Evolutionary conservation across 2,888 invertebrate species (phyloP), one percentile per base, ranked within the genome.

Genomic region (Synergus laeviventris): DNA sequence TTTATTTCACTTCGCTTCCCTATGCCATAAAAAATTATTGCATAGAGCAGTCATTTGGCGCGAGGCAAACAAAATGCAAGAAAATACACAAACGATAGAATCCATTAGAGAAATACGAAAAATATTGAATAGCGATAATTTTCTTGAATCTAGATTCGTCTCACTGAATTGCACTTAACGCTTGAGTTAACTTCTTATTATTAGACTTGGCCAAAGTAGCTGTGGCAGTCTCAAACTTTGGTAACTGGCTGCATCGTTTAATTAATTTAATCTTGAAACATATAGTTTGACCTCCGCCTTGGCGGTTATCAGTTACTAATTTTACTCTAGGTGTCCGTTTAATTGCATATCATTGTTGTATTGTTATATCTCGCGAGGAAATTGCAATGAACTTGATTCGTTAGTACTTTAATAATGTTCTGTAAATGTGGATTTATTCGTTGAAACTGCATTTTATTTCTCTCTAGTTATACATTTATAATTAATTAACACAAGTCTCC

Each of bases 121-220:
- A n/a, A 45, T 38, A 59, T 45, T 60, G 42, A 76, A 78, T 78
- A 73, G 14, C 38, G 12, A 36, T 60, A 61, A 77, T 76, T 77
- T 74, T 75, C 54, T 74, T 61, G 66, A 74, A 59, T 60, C 16
- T 56, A 66, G 39, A 73, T 49, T 64, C 61, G 81, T 78, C 84
- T 78, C 76, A 80, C 83, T 82, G 83, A 87, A 86, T 87, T 81
- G 79, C 83, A 79, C 83, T 85, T 84, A 83, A 86, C 84, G 84
- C 84, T 84, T 82, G 84, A 83, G 84, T 87, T 86, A 85, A 86
- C 84, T 86, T 87, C 85, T 88, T 89, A 89, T 88, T 89, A 88
- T 89, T 89, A 88, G 87, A 87, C 87, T 86, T 87, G 86, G 85
- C 86, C 81, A 82, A 86, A 85, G 84, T 78, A 79, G 61, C 77